phyloP scores from a whole-genome alignment of 2,888 invertebrate species.

The Eulithis prunata region DNA sequence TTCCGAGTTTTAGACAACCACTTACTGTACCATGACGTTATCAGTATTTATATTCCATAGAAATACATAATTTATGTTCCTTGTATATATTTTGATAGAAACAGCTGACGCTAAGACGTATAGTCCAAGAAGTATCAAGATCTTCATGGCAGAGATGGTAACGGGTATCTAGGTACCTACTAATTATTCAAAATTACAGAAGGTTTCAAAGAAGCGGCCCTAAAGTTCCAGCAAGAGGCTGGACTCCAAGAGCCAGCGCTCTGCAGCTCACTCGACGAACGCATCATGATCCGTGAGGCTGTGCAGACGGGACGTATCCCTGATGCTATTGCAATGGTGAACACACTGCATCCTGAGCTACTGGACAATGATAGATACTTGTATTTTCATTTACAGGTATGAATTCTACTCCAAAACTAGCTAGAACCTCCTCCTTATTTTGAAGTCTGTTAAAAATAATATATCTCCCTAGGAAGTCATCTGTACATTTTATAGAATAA shows the following conservation, averaged over 20 bases:
- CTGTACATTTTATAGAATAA: too few species aligned
- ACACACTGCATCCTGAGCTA: slow-evolving; percentile 96
- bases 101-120: too few species aligned
- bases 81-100: too few species aligned
- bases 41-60: not conserved
- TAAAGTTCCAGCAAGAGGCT: slow-evolving; percentile 97
- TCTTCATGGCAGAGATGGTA: too few species aligned
- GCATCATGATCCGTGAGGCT: slow-evolving; percentile 96
- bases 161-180: not conserved
- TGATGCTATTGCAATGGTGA: slow-evolving; percentile 96
- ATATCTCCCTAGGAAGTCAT: too few species aligned
- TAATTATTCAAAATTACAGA: slow-evolving; percentile 76
- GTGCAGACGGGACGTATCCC: slow-evolving; percentile 96
- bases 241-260: slow-evolving; percentile 85
- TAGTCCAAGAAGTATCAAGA: too few species aligned
- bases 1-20: not conserved
- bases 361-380: slow-evolving; percentile 97
- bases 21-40: not conserved
- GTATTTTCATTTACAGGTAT: slow-evolving; percentile 96
- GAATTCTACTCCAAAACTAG: not conserved
- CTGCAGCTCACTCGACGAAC: slow-evolving; percentile 93
- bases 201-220: slow-evolving; percentile 98
- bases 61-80: too few species aligned
- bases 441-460: too few species aligned
- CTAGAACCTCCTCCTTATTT: too few species aligned